phyloP scores from a whole-genome alignment of 2,113 vertebrate genomes.

The Phoxinus phoxinus region DNA sequence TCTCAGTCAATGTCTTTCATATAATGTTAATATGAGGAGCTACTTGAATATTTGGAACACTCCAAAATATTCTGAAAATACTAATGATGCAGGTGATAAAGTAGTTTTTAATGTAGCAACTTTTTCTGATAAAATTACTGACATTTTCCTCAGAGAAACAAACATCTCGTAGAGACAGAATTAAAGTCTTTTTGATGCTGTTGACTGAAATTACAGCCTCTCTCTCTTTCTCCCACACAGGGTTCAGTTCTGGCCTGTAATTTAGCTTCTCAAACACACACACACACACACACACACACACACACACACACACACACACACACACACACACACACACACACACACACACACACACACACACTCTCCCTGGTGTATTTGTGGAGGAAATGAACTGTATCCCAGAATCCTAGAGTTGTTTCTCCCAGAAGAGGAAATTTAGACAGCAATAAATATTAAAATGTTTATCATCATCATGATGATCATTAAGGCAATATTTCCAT shows the following conservation, averaged over 20 bases:
- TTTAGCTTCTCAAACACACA: constrained; percentile 41
- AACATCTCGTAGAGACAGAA: constrained; percentile 21
- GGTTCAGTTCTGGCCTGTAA: constrained; percentile 51
- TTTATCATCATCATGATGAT: background rate
- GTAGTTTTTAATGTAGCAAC: background rate
- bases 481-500: background rate
- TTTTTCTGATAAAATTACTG: background rate
- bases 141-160: constrained; percentile 2
- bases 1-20: background rate
- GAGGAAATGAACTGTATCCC: constrained; percentile 43
- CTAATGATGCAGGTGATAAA: background rate
- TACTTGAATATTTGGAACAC: background rate
- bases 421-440: constrained; percentile 18
- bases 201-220: constrained; percentile 52
- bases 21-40: background rate
- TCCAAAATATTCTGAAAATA: background rate
- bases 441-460: constrained; percentile 23
- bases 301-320: constrained; percentile 44
- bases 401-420: background rate
- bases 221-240: constrained; percentile 43
- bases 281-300: constrained; percentile 31
- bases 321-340: constrained; percentile 48
- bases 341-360: too few species aligned
- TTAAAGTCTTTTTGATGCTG: constrained; percentile 28
- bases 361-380: constrained; percentile 59